Evolutionary conservation across 2,113 vertebrate genomes (phyloP).

Genomic region (Mus musculus): GRCm39 chr5:59498501-59499000

Average conservation of each 20-base stretch:
- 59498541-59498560: background rate
- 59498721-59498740: background rate
- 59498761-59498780: background rate
- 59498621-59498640: too few species aligned
- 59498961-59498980: background rate
- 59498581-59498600: background rate
- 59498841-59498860: background rate
- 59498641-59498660: background rate
- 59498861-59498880: background rate
- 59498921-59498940: background rate
- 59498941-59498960: background rate
- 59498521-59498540: background rate
- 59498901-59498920: background rate
- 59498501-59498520: background rate
- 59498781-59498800: background rate
- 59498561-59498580: background rate
- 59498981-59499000: background rate
- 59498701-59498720: background rate
- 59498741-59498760: background rate
- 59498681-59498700: background rate
- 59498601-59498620: too few species aligned
- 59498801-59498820: background rate
- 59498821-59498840: background rate
- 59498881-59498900: background rate
- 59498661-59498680: background rate